Evolutionary conservation across 2,797 vertebrate species (phyloP).

Genomic region (Acrossocheilus fasciatus): DNA sequence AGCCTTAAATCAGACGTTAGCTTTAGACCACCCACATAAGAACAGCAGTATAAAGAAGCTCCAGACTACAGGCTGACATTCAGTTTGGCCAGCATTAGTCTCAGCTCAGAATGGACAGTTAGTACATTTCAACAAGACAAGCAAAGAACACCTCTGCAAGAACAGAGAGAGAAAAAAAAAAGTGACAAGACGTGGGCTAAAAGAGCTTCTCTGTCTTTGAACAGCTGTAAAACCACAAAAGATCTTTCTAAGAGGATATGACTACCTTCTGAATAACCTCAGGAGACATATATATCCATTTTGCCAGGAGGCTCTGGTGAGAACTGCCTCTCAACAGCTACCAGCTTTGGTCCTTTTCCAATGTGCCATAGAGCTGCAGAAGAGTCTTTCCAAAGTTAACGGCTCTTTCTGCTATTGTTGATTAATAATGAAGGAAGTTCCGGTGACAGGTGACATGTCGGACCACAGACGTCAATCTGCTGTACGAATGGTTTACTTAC

Average conservation of each 20-base stretch:
- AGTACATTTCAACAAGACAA: conserved; percentile 13
- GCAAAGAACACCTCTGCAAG: background rate
- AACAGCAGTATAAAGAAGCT: background rate
- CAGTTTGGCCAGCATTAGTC: background rate
- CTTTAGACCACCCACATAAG: background rate
- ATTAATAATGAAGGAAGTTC: background rate
- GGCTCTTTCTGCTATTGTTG: background rate
- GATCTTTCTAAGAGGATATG: conserved; percentile 18
- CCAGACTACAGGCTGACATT: background rate
- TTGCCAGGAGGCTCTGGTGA: conserved; percentile 2
- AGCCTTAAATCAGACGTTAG: background rate
- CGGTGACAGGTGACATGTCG: background rate
- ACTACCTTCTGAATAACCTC: conserved; percentile 15
- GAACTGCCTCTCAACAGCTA: background rate
- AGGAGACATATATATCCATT: conserved; percentile 20
- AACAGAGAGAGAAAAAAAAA: background rate
- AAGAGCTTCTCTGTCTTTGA: conserved; percentile 8
- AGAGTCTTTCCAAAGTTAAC: background rate
- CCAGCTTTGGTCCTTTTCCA: background rate
- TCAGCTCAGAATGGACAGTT: background rate
- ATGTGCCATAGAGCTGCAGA: background rate
- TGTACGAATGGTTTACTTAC: background rate
- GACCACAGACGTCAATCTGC: background rate
- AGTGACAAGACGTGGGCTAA: conserved; percentile 14
- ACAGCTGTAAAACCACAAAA: conserved; percentile 21